Evolutionary conservation across 2,113 vertebrate genomes (phyloP), one percentile per base, ranked within the genome.

Genomic region (Sclerurus mexicanus): DNA sequence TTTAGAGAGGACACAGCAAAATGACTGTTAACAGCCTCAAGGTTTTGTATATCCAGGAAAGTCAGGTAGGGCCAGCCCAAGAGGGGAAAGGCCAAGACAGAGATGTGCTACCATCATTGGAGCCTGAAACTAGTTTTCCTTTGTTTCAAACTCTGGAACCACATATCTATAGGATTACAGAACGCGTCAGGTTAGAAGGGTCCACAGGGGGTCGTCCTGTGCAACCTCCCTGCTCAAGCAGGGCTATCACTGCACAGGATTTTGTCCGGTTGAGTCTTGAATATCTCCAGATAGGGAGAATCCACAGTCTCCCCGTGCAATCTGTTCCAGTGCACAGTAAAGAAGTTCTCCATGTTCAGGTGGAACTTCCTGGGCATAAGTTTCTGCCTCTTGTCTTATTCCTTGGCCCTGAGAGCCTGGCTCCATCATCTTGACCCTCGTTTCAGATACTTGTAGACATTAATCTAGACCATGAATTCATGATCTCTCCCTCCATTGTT

Each of bases 1-100:
- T 47, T 21, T 21, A 19, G 1, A 1, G 35, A 15, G 12, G 40
- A 4, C 39, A 21, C 1, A 67, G 33, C 1, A 10, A 75, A 50
- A 39, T 11, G 9, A 31, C 27, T 42, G 37, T 40, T 40, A 23
- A 30, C 20, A 21, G 19, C 31, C 23, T 63, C 23, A 27, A 33
- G 24, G 12, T 79, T 63, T 81, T 40, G 6, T 5, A 11, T 14
- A 11, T 19, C 13, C 27, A 33, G 28, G 5, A 71, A 63, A 55
- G 39, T n/a, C 81, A 58, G 28, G 12, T 6, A 24, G 30, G 22
- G 11, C 25, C 44, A 84, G 31, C 16, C 28, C n/a, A 42, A 5
- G 0, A 0, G 8, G 6, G 5, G 6, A 53, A 67, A 52, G 22
- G 35, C 35, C 18, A 6, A 40, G 18, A 22, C 46, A 21, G 13